phyloP scores from a whole-genome alignment of 2,113 vertebrate genomes.

The Alethe diademata region DNA sequence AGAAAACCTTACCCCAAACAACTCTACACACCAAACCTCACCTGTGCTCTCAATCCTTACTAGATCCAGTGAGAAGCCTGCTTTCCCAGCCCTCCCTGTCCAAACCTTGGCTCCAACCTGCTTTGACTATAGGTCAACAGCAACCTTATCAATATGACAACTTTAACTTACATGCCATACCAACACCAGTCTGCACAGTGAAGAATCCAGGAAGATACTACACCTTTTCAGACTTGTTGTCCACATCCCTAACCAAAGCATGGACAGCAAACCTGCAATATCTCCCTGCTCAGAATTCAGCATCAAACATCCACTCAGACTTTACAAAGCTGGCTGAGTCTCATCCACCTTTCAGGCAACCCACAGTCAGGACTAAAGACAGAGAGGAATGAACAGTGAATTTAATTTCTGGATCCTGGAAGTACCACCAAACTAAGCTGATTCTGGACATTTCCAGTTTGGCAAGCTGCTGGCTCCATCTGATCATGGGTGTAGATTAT shows the following conservation, averaged over 20 bases:
- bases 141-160: not conserved
- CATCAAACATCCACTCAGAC: not conserved
- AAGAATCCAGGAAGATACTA: not conserved
- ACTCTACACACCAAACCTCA: accelerated
- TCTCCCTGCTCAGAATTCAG: not conserved
- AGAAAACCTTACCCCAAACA: not conserved
- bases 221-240: not conserved
- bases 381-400: not conserved
- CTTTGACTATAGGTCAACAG: not conserved
- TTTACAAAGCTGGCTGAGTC: not conserved
- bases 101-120: not conserved
- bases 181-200: not conserved
- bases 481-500: not conserved
- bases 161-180: not conserved
- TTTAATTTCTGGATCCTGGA: not conserved
- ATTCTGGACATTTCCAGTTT: not conserved
- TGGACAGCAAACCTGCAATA: not conserved
- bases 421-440: not conserved
- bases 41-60: not conserved
- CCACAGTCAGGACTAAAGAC: not conserved
- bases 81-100: not conserved
- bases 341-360: not conserved
- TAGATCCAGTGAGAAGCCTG: not conserved
- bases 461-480: not conserved
- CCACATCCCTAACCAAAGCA: not conserved